Evolutionary conservation across 2,888 invertebrate genomes (phyloP), one percentile per base, ranked within the genome.

Genomic region (Anthrax anthrax): DNA sequence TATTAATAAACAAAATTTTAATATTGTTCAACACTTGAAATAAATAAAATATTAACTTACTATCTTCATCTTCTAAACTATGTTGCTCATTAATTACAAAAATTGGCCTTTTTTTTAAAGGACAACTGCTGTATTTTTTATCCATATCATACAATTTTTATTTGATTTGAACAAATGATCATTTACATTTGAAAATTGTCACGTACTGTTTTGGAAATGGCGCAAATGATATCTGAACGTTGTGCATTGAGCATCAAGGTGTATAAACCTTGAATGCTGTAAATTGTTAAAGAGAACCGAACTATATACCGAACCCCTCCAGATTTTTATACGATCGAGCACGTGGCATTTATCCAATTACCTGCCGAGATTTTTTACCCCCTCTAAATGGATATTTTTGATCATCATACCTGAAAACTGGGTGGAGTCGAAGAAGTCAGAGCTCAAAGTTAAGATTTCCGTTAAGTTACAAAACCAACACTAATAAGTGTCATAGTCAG

Each of bases 81-180:
- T 39, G 61, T 55, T 49, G 58, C 54, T 49, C 29, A 3, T 42
- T 53, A 27, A 50, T 18, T 47, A 60, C 46, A 50, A 57, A 54
- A 41, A 67, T 60, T 12, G 66, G 66, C 27, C 66, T 59, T 56
- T 67, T 67, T 45, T 67, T 67, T 18, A 67, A 56, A 49, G 66
- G 66, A 48, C 66, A 67, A 56, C 61, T 64, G 49, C 63, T 64
- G 50, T 64, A 65, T 16, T 56, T 52, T 47, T 61, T 65, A 60
- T 66, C 62, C 64, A 66, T 60, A 29, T 40, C 37, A 37, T 16
- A 6, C 8, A 23, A 4, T 6, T 8, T 23, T n/a, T 23, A 6
- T 23, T 6, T 23, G 8, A 23, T 23, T 23, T 23, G 8, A 8
- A 6, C 4, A 8, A 6, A 23, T 23, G 23, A 23, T 23, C 23